These are phyloP conservation scores for Eilema griseolum DNA, from an alignment of 2,888 invertebrate species.

Conservation along the genomic window DNA sequence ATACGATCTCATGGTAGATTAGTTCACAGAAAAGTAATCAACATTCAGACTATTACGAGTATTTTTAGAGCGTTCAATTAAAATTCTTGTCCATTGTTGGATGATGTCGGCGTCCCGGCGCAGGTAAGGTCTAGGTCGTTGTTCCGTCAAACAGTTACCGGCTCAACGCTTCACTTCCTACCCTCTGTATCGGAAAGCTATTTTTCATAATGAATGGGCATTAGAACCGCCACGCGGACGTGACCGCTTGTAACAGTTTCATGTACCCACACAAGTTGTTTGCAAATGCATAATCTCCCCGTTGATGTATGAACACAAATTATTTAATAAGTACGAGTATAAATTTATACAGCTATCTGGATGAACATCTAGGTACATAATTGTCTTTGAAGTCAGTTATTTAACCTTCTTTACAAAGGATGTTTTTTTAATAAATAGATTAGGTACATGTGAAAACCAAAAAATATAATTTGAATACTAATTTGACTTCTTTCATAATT, in stretches of 20 bases:
- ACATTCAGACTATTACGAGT: slow-evolving; percentile 26
- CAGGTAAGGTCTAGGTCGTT: slow-evolving; percentile 57
- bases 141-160: slow-evolving; percentile 63
- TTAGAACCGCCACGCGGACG: slow-evolving; percentile 39
- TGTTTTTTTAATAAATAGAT: background rate
- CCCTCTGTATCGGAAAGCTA: slow-evolving; percentile 62
- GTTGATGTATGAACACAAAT: slow-evolving; percentile 9
- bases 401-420: background rate
- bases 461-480: background rate
- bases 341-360: background rate
- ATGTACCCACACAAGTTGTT: slow-evolving; percentile 35
- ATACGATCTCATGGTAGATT: slow-evolving; percentile 20
- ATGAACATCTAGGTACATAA: slow-evolving; percentile 15
- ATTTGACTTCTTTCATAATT: background rate
- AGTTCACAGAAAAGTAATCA: slow-evolving; percentile 29
- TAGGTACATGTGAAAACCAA: background rate
- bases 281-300: slow-evolving; percentile 34
- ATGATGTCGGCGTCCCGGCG: slow-evolving; percentile 10
- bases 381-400: slow-evolving; percentile 12
- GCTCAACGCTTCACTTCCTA: slow-evolving; percentile 72
- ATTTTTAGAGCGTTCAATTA: slow-evolving; percentile 25
- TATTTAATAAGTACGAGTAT: background rate
- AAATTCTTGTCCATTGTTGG: slow-evolving; percentile 39
- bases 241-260: slow-evolving; percentile 49
- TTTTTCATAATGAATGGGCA: slow-evolving; percentile 63